Evolutionary conservation across 2,888 invertebrate genomes (phyloP).

Genomic region (Vesta saturnalis): DNA sequence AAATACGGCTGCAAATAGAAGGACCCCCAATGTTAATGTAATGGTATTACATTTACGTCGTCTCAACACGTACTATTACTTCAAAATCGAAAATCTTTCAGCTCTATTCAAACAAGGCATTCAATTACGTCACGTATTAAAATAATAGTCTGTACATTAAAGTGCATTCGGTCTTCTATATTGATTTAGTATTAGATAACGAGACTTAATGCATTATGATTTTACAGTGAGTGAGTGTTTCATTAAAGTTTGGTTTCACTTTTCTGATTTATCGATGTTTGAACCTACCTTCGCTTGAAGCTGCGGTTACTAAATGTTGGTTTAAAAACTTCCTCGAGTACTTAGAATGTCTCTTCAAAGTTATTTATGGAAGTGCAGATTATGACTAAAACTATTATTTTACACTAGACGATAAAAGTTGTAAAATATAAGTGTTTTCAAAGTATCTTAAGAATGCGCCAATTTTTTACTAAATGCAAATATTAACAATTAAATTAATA

Average conservation of each 20-base stretch:
- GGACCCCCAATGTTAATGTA: constrained; percentile 37
- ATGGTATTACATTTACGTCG: constrained; percentile 28
- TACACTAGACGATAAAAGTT: no score
- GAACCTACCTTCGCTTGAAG: no score
- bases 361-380: no score
- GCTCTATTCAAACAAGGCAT: constrained; percentile 1
- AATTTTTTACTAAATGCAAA: no score
- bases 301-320: no score
- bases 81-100: constrained; percentile 7
- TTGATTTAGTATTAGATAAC: constrained; percentile 47
- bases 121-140: background rate
- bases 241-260: constrained; percentile 47
- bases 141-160: constrained; percentile 5
- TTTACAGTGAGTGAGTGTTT: constrained; percentile 47
- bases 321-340: no score
- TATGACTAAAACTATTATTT: no score
- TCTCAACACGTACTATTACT: constrained; percentile 19
- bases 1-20: constrained; percentile 56
- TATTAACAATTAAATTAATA: no score
- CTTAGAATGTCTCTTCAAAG: no score
- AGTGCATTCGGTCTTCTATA: constrained; percentile 30
- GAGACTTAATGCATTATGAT: constrained; percentile 50
- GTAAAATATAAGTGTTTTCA: no score
- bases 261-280: constrained; percentile 42
- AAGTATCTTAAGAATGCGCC: no score